Base-by-base conservation (phyloP, 2,797 vertebrate species). In the Bradypodion pumilum region DNA sequence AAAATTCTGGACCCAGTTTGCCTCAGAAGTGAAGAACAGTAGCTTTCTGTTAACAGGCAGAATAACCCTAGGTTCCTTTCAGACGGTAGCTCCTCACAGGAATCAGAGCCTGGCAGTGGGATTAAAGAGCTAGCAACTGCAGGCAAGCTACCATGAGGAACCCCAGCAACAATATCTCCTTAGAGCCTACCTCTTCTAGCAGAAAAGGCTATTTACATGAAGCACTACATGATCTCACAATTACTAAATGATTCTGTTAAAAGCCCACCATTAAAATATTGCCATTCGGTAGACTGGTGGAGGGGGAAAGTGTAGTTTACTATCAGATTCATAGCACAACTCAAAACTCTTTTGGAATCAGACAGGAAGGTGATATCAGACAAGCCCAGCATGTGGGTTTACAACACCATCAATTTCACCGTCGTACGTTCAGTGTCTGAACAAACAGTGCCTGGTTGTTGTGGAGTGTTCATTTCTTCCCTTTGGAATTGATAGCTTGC, bases 241-340 rank as follows among this genome's bases (percentile, higher is more conserved):
- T 77, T 68, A 80, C 56, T 82, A 85, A 85, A 90, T 75, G 80
- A 29, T 12, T 56, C 29, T 70, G 87, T 90, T 69, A 85, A 89
- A 80, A 88, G 42, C 16, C 80, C 84, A 82, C 66, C 79, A 65
- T 91, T 90, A 52, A 63, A 63, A 91, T 89, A 78, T 80, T 90
- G 86, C 66, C 65, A 7, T 78, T 44, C 82, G 63, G 23, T 78
- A 46, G 66, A 52, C 87, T 81, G 19, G 27, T 29, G n/a, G n/a
- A 23, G 44, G 44, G 49, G 23, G 29, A 27, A 70, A 44, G 9
- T 16, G 21, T 88, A 91, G 84, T 82, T 90, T 90, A 70, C 78
- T 63, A 69, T 83, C 52, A 78, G 89, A 80, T 88, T 92, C 89
- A 62, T 90, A 89, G 90, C 86, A 79, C 81, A 86, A 35, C 85